Percentiles rank a stretch among this genome's conserved stretches.
Evolutionary conservation across 92 coral and sea anemone genomes (phyloP).

Genomic region (Hydrozoanthus gracilis): DNA sequence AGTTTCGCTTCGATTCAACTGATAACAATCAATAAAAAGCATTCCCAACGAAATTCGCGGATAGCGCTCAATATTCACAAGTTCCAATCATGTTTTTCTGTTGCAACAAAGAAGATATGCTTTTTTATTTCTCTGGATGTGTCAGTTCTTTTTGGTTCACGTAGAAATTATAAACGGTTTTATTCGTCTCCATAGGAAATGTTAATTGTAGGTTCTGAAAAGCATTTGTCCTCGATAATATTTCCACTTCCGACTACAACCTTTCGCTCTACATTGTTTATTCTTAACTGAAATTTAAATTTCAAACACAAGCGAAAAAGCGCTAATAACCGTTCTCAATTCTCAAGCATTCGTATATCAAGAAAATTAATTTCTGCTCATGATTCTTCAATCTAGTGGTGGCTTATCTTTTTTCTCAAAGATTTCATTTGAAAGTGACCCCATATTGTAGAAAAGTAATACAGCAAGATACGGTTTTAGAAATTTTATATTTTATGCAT

Average conservation of each 20-base stretch:
- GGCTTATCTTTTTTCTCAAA: background rate
- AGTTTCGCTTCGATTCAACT: slow-evolving; percentile 33
- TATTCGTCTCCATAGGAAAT: background rate
- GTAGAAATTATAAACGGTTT: background rate
- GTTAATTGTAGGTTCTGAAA: background rate
- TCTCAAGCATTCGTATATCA: background rate
- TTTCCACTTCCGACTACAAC: background rate
- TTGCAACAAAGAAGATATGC: background rate
- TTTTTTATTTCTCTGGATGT: background rate
- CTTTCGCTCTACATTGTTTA: slow-evolving; percentile 23
- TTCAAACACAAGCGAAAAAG: slow-evolving; percentile 36
- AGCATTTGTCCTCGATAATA: background rate
- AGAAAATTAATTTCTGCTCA: background rate
- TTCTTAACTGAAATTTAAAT: slow-evolving; percentile 38
- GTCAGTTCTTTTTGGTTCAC: background rate
- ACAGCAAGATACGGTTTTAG: background rate
- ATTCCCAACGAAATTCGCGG: slow-evolving; percentile 22
- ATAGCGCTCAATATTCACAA: slow-evolving; percentile 39
- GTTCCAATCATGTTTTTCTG: slow-evolving; percentile 23
- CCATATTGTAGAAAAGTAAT: background rate
- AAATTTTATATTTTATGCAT: slow-evolving; percentile 21
- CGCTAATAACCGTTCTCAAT: slow-evolving; percentile 12
- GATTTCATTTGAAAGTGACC: background rate
- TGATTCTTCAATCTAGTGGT: background rate
- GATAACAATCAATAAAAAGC: slow-evolving; percentile 38